Conservation (phyloP, 1,140 invertebrate genomes). For the Steinernema khuongi region DNA sequence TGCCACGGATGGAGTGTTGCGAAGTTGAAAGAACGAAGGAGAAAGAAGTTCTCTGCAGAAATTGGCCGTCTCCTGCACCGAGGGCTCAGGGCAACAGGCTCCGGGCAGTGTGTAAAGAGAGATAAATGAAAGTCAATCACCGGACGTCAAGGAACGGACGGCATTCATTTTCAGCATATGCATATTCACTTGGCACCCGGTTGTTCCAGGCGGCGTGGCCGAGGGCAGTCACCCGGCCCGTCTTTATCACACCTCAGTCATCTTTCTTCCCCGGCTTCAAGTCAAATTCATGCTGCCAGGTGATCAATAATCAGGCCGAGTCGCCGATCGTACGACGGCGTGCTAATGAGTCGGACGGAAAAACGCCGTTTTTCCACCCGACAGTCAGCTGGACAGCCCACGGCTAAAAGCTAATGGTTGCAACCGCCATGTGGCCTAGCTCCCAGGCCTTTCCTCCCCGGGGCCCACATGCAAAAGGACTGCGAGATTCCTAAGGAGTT, state of each 20-base stretch:
- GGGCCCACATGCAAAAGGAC: neutral
- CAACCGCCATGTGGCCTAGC: neutral
- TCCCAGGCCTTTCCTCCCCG: neutral
- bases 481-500: neutral
- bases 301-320: slow-evolving; percentile 14
- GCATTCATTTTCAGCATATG: slow-evolving; percentile 14
- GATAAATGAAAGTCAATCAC: slow-evolving; percentile 15
- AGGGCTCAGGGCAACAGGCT: no score
- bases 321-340: neutral
- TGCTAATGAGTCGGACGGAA: no score
- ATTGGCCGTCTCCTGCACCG: no score
- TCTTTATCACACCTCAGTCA: slow-evolving; percentile 13
- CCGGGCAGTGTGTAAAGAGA: slow-evolving; percentile 3
- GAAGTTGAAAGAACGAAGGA: no score
- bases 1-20: no score
- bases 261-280: neutral
- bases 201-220: neutral
- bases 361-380: neutral
- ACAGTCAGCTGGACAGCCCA: neutral
- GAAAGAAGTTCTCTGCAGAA: no score
- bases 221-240: neutral
- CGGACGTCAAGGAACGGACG: slow-evolving; percentile 5
- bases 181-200: neutral
- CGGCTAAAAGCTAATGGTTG: neutral
- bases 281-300: neutral